These are phyloP conservation scores for Murina feae DNA, from an alignment of 2,113 vertebrate species.

Conservation along the genomic window DNA sequence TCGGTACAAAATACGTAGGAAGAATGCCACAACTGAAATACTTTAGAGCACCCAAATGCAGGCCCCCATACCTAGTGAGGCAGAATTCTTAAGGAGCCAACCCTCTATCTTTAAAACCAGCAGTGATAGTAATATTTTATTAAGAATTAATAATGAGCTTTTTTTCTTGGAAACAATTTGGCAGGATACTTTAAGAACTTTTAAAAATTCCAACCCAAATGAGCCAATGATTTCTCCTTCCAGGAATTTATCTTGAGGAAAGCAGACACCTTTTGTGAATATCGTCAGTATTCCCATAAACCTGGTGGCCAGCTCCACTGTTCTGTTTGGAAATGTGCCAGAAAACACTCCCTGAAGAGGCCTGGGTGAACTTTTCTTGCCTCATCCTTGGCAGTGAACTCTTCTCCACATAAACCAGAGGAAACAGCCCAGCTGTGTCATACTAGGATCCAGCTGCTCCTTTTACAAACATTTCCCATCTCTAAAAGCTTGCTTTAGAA, in stretches of 20 bases:
- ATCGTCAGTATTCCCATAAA: neutral
- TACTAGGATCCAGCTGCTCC: conserved; percentile 50
- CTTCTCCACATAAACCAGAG: conserved; percentile 43
- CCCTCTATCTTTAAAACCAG: neutral
- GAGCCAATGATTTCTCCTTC: neutral
- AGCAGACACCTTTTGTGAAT: neutral
- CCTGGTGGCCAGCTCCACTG: neutral
- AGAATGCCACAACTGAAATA: neutral
- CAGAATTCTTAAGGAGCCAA: neutral
- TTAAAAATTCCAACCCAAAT: neutral
- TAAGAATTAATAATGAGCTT: conserved; percentile 20
- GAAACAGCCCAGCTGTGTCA: conserved; percentile 56
- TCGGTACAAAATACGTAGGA: neutral
- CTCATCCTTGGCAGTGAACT: conserved; percentile 17
- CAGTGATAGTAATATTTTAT: conserved; percentile 18
- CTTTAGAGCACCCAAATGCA: neutral
- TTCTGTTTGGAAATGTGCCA: neutral
- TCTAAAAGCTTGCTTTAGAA: conserved; percentile 20
- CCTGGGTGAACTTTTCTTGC: neutral
- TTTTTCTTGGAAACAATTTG: conserved; percentile 52
- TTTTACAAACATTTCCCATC: conserved; percentile 34
- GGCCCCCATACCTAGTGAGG: neutral
- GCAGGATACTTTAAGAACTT: conserved; percentile 23
- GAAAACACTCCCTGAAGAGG: neutral
- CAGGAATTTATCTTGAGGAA: conserved; percentile 35